These are phyloP conservation scores for Glaucidium brasilianum DNA, from an alignment of 2,113 vertebrate species.

Conservation along the genomic window DNA sequence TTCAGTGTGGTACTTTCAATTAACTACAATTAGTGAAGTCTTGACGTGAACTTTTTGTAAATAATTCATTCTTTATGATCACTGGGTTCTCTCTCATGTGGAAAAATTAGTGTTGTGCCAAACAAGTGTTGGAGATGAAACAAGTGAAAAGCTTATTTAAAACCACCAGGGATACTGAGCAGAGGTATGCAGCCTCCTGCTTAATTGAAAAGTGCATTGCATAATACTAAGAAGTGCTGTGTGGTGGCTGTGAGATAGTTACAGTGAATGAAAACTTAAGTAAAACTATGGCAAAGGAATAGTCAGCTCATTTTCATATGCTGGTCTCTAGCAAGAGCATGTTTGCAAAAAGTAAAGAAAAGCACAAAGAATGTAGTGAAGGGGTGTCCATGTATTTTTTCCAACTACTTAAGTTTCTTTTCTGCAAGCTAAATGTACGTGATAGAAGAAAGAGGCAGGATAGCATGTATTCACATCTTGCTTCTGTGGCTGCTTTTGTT, in stretches of 20 bases:
- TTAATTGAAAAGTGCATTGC: conserved; percentile 39
- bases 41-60: background rate
- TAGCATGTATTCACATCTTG: background rate
- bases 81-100: conserved; percentile 24
- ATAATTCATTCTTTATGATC: conserved; percentile 35
- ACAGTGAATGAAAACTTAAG: background rate
- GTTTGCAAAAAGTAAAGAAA: background rate
- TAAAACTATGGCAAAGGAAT: background rate
- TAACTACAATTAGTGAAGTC: background rate
- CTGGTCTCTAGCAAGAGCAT: background rate
- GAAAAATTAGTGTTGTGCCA: conserved; percentile 29
- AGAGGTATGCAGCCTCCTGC: conserved; percentile 11
- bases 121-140: conserved; percentile 4
- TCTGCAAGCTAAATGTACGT: fast-evolving
- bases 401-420: background rate
- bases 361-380: background rate
- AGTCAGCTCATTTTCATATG: background rate
- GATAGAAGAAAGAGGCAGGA: background rate
- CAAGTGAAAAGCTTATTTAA: background rate
- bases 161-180: background rate
- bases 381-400: background rate
- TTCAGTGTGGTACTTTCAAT: background rate
- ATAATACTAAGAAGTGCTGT: background rate
- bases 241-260: background rate
- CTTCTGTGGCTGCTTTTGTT: background rate